Evolutionary conservation across 2,888 invertebrate species (phyloP).

Genomic region (Dioctria rufipes): DNA sequence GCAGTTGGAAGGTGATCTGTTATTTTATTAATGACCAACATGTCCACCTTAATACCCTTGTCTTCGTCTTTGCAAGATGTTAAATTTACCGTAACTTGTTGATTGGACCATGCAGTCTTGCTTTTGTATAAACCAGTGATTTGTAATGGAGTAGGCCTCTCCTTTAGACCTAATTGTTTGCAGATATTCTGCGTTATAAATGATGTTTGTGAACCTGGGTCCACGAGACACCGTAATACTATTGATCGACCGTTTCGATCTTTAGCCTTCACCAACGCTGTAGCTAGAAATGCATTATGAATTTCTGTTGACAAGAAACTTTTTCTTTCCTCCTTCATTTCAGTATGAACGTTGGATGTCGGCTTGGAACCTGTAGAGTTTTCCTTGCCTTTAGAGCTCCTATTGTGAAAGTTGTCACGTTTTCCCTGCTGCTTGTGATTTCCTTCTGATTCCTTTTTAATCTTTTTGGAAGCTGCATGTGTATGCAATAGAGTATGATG

Average conservation of each 20-base stretch:
- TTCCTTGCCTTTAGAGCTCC: neutral
- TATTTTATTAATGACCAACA: too few species aligned
- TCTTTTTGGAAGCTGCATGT: neutral
- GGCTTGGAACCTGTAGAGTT: neutral
- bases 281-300: neutral
- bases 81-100: too few species aligned
- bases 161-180: neutral
- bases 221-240: neutral
- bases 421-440: neutral
- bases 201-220: neutral
- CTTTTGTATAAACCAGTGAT: neutral
- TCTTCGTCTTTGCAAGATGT: too few species aligned
- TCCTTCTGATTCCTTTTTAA: too few species aligned
- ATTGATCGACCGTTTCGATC: too few species aligned
- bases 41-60: too few species aligned
- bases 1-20: too few species aligned
- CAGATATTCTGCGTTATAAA: neutral
- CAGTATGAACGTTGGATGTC: neutral
- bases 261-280: too few species aligned
- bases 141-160: neutral
- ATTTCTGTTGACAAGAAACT: neutral
- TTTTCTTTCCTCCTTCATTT: neutral
- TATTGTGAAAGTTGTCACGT: neutral
- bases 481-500: slow-evolving; percentile 9
- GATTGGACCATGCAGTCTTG: neutral